Conservation (phyloP, 1,140 invertebrate species). For the Panulirus ornatus region DNA sequence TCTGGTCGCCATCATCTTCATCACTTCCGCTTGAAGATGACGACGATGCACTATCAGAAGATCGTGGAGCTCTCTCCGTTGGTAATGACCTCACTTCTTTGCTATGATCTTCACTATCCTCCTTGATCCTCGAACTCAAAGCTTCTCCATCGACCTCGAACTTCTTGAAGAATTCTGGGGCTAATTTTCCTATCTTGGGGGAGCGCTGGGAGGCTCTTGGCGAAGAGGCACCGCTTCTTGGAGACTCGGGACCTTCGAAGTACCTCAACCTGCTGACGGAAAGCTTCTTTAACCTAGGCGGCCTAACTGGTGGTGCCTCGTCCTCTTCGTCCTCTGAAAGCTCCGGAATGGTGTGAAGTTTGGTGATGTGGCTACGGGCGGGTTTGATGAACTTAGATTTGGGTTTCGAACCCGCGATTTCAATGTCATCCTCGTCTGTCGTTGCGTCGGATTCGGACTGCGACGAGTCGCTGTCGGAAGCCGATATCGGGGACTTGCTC, state of each 20-base stretch:
- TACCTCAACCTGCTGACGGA: background rate
- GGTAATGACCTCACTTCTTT: background rate
- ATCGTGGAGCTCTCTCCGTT: constrained; percentile 1
- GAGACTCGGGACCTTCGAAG: constrained; percentile 36
- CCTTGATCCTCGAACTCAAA: background rate
- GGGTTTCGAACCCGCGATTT: constrained; percentile 13
- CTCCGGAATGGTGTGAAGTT: constrained; percentile 62
- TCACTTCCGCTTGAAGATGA: constrained; percentile 38
- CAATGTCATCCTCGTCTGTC: constrained; percentile 62
- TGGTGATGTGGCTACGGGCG: constrained; percentile 42
- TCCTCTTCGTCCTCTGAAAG: constrained; percentile 58
- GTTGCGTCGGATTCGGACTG: constrained; percentile 60
- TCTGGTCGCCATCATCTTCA: background rate
- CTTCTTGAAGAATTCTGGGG: background rate
- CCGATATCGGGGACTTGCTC: constrained; percentile 16
- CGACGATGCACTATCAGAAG: background rate
- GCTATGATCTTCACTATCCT: constrained; percentile 14
- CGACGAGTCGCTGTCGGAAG: constrained; percentile 48
- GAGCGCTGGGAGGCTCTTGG: background rate
- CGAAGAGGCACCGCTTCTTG: constrained; percentile 14
- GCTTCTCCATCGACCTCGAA: background rate
- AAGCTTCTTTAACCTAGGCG: constrained; percentile 32
- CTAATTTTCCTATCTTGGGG: background rate
- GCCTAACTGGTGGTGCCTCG: background rate
- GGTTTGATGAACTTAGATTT: constrained; percentile 43